Base-by-base conservation (phyloP, 2,797 vertebrate genomes). In the Muraenolepis orangiensis region DNA sequence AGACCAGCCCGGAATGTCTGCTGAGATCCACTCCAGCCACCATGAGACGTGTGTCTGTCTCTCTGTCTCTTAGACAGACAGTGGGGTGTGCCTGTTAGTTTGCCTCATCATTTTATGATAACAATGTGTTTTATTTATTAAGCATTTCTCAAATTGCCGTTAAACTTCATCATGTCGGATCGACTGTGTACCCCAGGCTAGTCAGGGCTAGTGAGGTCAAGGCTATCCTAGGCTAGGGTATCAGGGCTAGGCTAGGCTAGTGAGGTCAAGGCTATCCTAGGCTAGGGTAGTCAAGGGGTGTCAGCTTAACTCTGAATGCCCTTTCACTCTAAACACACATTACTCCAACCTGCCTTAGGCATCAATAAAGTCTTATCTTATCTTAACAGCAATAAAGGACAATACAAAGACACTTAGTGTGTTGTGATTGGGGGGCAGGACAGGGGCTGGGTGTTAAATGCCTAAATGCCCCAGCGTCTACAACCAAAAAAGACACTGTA, bases 1-100 rank as follows among this genome's bases (percentile, higher is more conserved):
- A 31, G 34, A 69, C 72, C 34, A 61, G 73, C 66, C 79, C 72
- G 77, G 75, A 81, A 81, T 86, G 77, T 85, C 38, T 76, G 70
- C 57, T 61, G 57, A 23, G n/a, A 23, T 26, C 57, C 23, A 3
- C 7, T 61, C 57, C 57, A 69, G 78, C 51, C 74, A 20, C 26
- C 46, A 71, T 20, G 7, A n/a, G 71, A 36, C 8, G 36, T 6
- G 5, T 38, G 36, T 7, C 11, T 6, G 36, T 38, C 36, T 38
- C 5, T 38, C 36, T 38, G 36, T 3, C 32, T 34, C 3, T 34
- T 7, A 3, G 32, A 3, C 32, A 3, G 32, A 34, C 32, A 3
- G 32, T 34, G 3, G 3, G 3, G 32, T 34, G 3, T 34, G 32
- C 3, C 32, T 34, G 32, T 34, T 7, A 3, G 32, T 34, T 57